Conservation (phyloP, 2,797 vertebrate genomes). For the Tauraco hartlaubi region DNA sequence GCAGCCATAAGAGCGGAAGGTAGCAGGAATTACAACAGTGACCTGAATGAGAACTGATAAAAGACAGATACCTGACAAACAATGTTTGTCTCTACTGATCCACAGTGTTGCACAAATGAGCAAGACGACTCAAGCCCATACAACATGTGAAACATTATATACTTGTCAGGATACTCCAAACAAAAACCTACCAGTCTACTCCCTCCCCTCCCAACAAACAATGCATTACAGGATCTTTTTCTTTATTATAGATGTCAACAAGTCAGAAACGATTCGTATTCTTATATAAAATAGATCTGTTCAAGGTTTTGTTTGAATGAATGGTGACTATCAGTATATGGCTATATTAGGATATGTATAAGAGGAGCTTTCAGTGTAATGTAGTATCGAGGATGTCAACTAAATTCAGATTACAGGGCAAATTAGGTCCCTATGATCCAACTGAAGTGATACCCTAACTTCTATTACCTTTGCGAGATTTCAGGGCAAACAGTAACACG, state of each 20-base stretch:
- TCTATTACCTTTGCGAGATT: background rate
- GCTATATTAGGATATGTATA: background rate
- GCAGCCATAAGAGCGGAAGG: background rate
- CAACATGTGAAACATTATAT: background rate
- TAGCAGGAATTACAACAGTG: background rate
- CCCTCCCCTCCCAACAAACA: background rate
- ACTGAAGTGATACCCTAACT: background rate
- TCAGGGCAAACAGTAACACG: background rate
- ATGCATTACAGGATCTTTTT: background rate
- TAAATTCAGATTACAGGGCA: background rate
- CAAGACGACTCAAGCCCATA: background rate
- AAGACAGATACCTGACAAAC: background rate
- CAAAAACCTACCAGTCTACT: background rate
- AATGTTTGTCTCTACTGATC: background rate
- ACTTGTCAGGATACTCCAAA: background rate
- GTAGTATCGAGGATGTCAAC: background rate
- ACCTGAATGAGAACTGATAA: background rate
- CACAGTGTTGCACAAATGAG: background rate
- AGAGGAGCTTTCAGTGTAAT: background rate
- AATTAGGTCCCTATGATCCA: background rate
- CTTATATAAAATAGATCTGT: background rate
- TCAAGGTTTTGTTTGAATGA: background rate
- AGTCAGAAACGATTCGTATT: background rate
- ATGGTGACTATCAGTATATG: background rate
- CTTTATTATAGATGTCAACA: background rate